Evolutionary conservation across 2,797 vertebrate species (phyloP), one percentile per base, ranked within the genome.

Genomic region (Danio albolineatus): DNA sequence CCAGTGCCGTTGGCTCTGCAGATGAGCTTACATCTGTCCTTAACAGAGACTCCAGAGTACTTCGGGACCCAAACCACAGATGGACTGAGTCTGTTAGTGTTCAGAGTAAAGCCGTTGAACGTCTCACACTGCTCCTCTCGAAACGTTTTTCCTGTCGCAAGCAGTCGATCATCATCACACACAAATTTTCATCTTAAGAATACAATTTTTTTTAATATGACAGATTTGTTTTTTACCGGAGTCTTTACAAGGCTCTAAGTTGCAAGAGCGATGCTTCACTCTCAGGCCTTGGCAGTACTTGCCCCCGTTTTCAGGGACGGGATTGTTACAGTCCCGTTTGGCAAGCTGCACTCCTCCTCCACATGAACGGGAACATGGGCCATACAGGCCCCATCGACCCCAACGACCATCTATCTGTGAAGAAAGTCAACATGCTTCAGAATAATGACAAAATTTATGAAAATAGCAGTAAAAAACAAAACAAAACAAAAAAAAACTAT

Each of bases 21-120:
- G 86, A 99, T 97, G 86, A 99, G 96, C 85, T 99, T 99, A 89
- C 98, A 99, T 73, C 96, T 96, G 86, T 99, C 98, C 78, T 95
- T 93, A 0, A 93, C 88, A 0, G 97, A 96, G 61, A 99, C 94
- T 0, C 98, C 98, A 0, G 98, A 98, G 88, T 97, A 99, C 84
- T 99, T 99, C 60, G 98, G 98, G 6, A 99, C 95, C 98, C 98
- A 99, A 12, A 95, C 94, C 79, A 97, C 90, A 0, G 97, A 94
- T 0, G 95, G 91, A 0, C 94, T 94, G 16, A 98, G 94, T 14
- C 95, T 94, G 88, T 97, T 99, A 67, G 94, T 98, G 90, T 95
- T 98, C 81, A 98, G 96, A 73, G 89, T 95, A 82, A 92, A 95
- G 60, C 97, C 97, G 0, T 96, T 96, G 91, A 96, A 99, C 0